phyloP scores from a whole-genome alignment of 2,113 vertebrate species.

The Pygoscelis antarcticus region DNA sequence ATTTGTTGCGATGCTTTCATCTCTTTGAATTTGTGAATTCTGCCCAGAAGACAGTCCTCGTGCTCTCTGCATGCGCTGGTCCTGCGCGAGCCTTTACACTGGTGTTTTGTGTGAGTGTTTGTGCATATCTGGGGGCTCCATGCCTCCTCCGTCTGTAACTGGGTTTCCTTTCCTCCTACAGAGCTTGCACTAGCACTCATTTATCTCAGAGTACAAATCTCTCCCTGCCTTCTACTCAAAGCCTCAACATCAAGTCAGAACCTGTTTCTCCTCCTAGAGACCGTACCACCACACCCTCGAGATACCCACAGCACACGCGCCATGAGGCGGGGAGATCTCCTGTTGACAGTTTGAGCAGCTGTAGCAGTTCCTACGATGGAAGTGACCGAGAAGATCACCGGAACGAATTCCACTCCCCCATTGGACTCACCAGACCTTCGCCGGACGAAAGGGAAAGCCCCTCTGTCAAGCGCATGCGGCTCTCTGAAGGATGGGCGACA shows the following conservation, averaged over 20 bases:
- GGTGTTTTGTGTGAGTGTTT: slow-evolving; percentile 77
- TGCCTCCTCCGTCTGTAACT: slow-evolving; percentile 91
- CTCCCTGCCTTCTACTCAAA: slow-evolving; percentile 99
- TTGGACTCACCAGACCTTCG: slow-evolving; percentile 94
- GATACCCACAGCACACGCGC: slow-evolving; percentile 91
- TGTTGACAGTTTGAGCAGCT: slow-evolving; percentile 98
- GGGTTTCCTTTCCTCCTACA: slow-evolving; percentile 97
- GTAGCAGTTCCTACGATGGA: slow-evolving; percentile 97
- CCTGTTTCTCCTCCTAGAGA: slow-evolving; percentile 99
- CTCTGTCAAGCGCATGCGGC: slow-evolving; percentile 96
- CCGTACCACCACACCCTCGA: slow-evolving; percentile 94
- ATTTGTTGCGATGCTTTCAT: not conserved
- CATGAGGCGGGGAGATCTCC: slow-evolving; percentile 98
- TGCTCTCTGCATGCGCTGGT: not conserved
- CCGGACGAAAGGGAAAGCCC: slow-evolving; percentile 97
- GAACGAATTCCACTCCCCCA: slow-evolving; percentile 97
- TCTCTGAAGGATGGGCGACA: slow-evolving; percentile 99
- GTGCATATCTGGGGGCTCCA: slow-evolving; percentile 79
- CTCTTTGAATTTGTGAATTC: not conserved
- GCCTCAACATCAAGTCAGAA: slow-evolving; percentile 99
- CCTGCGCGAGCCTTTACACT: slow-evolving; percentile 53
- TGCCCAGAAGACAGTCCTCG: not conserved
- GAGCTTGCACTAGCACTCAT: slow-evolving; percentile 99
- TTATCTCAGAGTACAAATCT: slow-evolving; percentile 99
- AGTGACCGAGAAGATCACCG: slow-evolving; percentile 97